These are phyloP conservation scores for Aplysia californica DNA, from an alignment of 1,140 invertebrate species.

Conservation along the genomic window DNA sequence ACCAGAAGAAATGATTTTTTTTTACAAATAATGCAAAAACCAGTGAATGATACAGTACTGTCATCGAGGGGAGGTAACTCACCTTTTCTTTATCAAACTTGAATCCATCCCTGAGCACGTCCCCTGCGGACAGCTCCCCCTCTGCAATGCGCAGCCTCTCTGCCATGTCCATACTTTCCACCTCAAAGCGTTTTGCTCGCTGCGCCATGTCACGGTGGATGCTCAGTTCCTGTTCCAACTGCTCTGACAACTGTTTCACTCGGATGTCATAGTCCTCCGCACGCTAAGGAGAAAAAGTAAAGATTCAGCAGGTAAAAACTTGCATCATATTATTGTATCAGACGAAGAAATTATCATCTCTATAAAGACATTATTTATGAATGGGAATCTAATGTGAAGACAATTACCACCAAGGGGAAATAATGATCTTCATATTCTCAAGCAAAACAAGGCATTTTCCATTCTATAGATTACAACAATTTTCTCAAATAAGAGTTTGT, in stretches of 20 bases:
- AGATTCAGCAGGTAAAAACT: not conserved
- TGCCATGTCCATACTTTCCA: slow-evolving; percentile 52
- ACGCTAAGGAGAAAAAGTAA: slow-evolving; percentile 42
- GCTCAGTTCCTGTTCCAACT: slow-evolving; percentile 61
- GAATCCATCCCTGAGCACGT: slow-evolving; percentile 63
- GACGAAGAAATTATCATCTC: not conserved
- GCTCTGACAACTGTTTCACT: slow-evolving; percentile 56
- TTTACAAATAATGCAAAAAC: no score
- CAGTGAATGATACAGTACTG: no score
- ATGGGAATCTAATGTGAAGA: not conserved
- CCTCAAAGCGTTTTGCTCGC: slow-evolving; percentile 53
- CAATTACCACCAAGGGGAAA: not conserved
- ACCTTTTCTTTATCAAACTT: slow-evolving; percentile 65
- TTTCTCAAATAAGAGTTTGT: no score
- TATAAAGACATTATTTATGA: not conserved
- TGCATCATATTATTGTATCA: not conserved
- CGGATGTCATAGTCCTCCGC: slow-evolving; percentile 57
- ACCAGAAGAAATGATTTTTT: no score
- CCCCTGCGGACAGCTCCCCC: slow-evolving; percentile 62
- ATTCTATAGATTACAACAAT: not conserved
- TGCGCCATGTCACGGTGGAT: slow-evolving; percentile 49
- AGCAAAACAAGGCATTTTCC: not conserved
- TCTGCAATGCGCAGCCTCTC: slow-evolving; percentile 55
- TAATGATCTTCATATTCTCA: not conserved
- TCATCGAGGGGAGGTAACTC: no score